These are phyloP conservation scores for Sciurus vulgaris DNA, from an alignment of 2,797 vertebrate genomes.

Conservation along the genomic window DNA sequence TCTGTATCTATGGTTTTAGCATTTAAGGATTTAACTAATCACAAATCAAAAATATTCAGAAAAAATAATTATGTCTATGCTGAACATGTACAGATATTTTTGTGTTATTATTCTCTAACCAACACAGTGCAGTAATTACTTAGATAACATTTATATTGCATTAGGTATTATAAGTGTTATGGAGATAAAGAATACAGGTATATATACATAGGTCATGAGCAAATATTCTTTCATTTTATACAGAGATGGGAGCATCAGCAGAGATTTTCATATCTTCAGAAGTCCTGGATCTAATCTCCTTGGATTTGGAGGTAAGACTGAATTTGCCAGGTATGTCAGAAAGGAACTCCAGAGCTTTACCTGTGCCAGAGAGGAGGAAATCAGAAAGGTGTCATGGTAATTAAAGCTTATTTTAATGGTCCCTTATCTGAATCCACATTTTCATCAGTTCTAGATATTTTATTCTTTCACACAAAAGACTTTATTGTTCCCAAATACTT, in stretches of 20 bases:
- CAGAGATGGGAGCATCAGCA: neutral
- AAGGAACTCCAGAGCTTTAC: neutral
- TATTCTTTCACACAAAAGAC: neutral
- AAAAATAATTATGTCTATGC: neutral
- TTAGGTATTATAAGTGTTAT: neutral
- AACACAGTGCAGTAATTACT: neutral
- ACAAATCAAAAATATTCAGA: neutral
- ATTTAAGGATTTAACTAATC: neutral
- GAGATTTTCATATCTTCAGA: neutral
- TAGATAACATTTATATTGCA: neutral
- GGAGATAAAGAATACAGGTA: neutral
- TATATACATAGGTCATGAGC: no score
- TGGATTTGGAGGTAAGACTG: neutral
- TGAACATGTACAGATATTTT: neutral
- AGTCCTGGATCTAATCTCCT: neutral
- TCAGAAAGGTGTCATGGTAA: neutral
- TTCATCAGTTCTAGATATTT: neutral
- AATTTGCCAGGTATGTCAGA: neutral
- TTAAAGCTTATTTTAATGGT: neutral
- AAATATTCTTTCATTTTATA: neutral
- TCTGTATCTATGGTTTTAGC: neutral
- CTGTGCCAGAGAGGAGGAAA: neutral
- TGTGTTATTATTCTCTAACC: neutral
- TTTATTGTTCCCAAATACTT: neutral
- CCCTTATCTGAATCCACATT: neutral